Evolutionary conservation across 2,113 vertebrate species (phyloP), one percentile per base, ranked within the genome.

Genomic region (Cervus canadensis): DNA sequence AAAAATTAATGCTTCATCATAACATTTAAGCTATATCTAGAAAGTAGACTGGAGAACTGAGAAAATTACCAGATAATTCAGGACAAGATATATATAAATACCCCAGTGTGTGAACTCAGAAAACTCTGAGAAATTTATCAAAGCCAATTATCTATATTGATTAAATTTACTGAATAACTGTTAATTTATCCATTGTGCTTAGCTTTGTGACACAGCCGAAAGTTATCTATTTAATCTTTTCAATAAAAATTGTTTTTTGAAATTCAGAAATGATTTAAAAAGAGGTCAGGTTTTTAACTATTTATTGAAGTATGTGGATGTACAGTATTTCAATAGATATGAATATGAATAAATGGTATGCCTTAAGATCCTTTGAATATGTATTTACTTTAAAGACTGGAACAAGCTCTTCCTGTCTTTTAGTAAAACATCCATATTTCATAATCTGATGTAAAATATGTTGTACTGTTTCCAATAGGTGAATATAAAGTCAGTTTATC

Each of bases 291-390:
- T 98, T 98, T 98, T 98, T 98, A 98, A 97, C 95, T 98, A 98
- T 98, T 98, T 98, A 98, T 98, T 98, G 97, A 98, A 98, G 97
- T 98, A 98, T 98, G 97, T 98, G 98, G 96, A 97, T 97, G 97
- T 98, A 98, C 96, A 98, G 97, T 97, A 98, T 98, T 98, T 98
- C 98, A 98, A 97, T 97, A 98, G 97, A 98, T 98, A 98, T 98
- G 97, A 98, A 98, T 97, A 98, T 98, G 97, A 98, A 98, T 98
- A 98, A 98, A 98, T 98, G 97, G 96, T 98, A 97, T 98, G 97
- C 97, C 98, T 98, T 98, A 98, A 98, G 97, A 98, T 98, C 89
- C 96, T 98, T 94, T 97, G 95, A 98, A 98, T 98, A 97, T 97
- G 97, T 97, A 98, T 97, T 98, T 98, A 98, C 98, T 98, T 98